Percentiles rank a stretch among this genome's conserved stretches.
Conservation (phyloP, 2,113 vertebrate species). For the Mus pahari region DNA sequence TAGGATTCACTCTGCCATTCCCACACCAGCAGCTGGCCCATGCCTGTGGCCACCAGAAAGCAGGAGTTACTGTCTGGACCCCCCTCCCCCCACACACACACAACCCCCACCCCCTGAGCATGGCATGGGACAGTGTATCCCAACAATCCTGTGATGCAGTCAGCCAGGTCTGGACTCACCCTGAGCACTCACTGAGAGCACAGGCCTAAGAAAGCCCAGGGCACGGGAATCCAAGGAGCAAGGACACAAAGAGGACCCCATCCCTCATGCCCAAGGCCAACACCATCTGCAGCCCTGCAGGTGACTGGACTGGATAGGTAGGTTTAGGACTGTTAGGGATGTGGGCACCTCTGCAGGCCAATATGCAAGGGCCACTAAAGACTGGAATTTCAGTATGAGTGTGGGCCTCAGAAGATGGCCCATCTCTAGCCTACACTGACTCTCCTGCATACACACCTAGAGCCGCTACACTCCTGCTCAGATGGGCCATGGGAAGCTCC, state of each 20-base stretch:
- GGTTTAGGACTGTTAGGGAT: background rate
- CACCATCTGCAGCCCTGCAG: too few species aligned
- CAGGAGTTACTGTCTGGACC: too few species aligned
- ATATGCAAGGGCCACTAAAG: background rate
- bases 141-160: too few species aligned
- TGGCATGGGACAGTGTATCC: background rate
- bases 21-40: slow-evolving; percentile 98
- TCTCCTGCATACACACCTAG: accelerated
- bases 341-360: background rate
- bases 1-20: slow-evolving; percentile 99
- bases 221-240: too few species aligned
- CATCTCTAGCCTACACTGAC: background rate
- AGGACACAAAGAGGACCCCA: too few species aligned
- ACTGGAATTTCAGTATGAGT: accelerated
- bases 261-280: too few species aligned
- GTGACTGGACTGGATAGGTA: too few species aligned
- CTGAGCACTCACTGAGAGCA: too few species aligned
- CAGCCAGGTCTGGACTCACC: background rate
- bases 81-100: background rate
- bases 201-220: too few species aligned
- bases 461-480: background rate
- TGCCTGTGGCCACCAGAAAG: slow-evolving; percentile 84
- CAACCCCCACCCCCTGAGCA: background rate
- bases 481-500: accelerated
- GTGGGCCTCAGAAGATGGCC: accelerated